phyloP scores from a whole-genome alignment of 2,113 vertebrate genomes.

The Garra rufa region DNA sequence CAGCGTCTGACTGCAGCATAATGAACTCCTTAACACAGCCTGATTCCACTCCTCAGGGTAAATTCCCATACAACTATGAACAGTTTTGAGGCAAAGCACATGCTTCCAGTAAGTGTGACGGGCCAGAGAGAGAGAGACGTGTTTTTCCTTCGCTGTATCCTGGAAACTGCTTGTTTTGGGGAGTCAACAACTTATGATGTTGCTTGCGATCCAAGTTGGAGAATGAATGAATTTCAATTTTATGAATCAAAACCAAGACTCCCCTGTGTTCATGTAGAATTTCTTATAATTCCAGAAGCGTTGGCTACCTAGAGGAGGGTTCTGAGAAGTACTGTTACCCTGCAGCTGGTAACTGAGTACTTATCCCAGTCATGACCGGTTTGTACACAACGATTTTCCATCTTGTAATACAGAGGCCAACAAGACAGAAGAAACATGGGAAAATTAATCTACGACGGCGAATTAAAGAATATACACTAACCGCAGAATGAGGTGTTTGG shows the following conservation, averaged over 20 bases:
- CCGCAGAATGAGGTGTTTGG: background rate
- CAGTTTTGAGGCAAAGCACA: constrained; percentile 45
- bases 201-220: constrained; percentile 32
- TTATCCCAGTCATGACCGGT: background rate
- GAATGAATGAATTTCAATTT: constrained; percentile 52
- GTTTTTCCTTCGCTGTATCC: constrained; percentile 54
- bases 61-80: constrained; percentile 48
- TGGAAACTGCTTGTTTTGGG: constrained; percentile 56
- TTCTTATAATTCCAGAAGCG: constrained; percentile 28
- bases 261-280: background rate
- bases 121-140: constrained; percentile 15
- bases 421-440: background rate
- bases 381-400: background rate
- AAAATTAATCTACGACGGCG: background rate
- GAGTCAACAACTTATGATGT: constrained; percentile 54
- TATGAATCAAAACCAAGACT: constrained; percentile 48
- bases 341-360: background rate
- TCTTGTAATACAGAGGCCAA: background rate
- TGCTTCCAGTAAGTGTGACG: constrained; percentile 48
- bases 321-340: constrained; percentile 26
- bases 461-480: background rate
- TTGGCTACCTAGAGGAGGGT: background rate
- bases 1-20: constrained; percentile 5
- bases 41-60: constrained; percentile 34
- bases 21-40: constrained; percentile 44